Evolutionary conservation across 1,140 invertebrate genomes (phyloP), one percentile per base, ranked within the genome.

Genomic region (Littorina saxatilis): DNA sequence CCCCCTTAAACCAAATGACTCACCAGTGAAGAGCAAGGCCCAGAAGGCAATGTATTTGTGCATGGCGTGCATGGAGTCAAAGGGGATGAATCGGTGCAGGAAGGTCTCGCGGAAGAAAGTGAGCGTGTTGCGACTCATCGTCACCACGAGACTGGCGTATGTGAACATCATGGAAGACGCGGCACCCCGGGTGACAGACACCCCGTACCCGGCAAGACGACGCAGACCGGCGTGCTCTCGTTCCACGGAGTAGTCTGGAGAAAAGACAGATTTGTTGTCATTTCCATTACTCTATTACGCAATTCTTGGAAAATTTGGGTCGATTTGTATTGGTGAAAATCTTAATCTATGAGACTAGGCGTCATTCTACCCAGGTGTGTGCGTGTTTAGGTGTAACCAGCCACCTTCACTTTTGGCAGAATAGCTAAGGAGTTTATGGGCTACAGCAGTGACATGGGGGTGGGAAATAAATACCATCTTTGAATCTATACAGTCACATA

Each of bases 1-100:
- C n/a, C n/a, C n/a, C n/a, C n/a, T n/a, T n/a, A n/a, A n/a, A 5
- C 5, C 43, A 47, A 5, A 27, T 58, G 9, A 84, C 87, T 86
- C 85, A 93, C 93, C 82, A 77, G 93, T 93, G 91, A 99, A 99
- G 91, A 99, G 97, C 0, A 99, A 93, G 0, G 98, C 98, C 0
- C 98, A 98, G 83, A 97, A 97, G 0, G 98, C 99, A 0, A 98
- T 97, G 73, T 99, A 99, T 93, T 99, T 99, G 92, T 99, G 99
- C 90, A 99, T 99, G 88, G 98, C 97, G 43, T 99, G 98, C 86
- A 98, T 97, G 0, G 98, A 96, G 91, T 99, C 99, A 27, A 99
- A 93, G 0, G 99, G 99, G 78, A 99, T 98, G 91, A 99, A 99
- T 87, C 99, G 97, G 88, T 99, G 98, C n/a, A 99, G 95, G 13